Evolutionary conservation across 1,140 invertebrate genomes (phyloP), one percentile per base, ranked within the genome.

Genomic region (Leptinotarsa defecta): DNA sequence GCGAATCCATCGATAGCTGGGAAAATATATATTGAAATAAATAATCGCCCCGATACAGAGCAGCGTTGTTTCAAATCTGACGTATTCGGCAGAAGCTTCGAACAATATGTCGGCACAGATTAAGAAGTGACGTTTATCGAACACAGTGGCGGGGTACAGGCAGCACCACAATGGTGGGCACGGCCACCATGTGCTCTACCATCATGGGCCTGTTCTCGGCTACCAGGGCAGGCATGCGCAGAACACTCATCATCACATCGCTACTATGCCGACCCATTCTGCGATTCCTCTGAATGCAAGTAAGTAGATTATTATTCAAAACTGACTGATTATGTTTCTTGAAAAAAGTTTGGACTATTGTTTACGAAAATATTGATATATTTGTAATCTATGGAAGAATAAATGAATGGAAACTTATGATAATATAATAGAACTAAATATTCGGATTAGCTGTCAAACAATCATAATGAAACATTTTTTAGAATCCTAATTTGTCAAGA

Each of bases 81-180:
- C 52, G 15, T 57, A 17, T 19, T 15, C 15, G n/a, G n/a, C 15
- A 19, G 17, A 57, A 57, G 15, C 15, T 19, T 57, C 17, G 52
- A 57, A 15, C 52, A 57, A 57, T 57, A 57, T 57, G 52, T 15
- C 64, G 4, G 64, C 20, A 65, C 64, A 65, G 27, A 52, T 69
- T 67, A 73, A 67, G 73, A 80, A 80, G 76, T 80, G 79, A 80
- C 79, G 76, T 73, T 70, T 77, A 72, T 67, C 75, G 19, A 78
- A 71, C 76, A 84, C 76, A 76, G 83, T 85, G 84, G 84, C 84
- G 81, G 84, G 84, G 63, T 85, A 82, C 77, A 79, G 84, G 74
- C 81, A 81, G 65, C 84, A 85, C 74, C 84, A 85, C 78, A 81
- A 81, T 76, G 82, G 83, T 75, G 82, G 81, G 65, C 81, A 81